Evolutionary conservation across 2,797 vertebrate species (phyloP).

Genomic region (Graptemys geographica): DNA sequence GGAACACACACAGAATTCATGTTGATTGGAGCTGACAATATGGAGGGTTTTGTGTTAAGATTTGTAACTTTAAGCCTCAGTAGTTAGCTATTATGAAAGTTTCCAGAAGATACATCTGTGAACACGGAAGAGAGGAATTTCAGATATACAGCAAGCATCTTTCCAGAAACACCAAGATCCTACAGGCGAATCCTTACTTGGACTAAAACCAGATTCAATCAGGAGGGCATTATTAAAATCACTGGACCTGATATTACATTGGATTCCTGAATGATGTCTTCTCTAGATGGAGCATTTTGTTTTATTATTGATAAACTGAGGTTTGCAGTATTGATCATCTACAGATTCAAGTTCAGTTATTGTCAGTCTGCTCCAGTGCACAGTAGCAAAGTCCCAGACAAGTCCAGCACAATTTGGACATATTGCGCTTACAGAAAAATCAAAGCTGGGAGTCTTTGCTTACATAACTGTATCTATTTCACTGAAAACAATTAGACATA

Average conservation of each 20-base stretch:
- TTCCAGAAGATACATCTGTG: neutral
- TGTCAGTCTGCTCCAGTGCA: neutral
- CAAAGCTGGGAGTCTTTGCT: neutral
- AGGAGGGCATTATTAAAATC: neutral
- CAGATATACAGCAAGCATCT: neutral
- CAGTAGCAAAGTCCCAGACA: neutral
- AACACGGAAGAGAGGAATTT: constrained; percentile 22
- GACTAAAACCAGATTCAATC: neutral
- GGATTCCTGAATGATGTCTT: neutral
- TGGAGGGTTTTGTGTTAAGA: constrained; percentile 9
- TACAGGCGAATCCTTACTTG: neutral
- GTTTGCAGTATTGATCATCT: neutral
- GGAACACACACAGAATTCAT: constrained; percentile 11
- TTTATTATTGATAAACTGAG: neutral
- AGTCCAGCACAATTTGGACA: neutral
- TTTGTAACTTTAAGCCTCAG: neutral
- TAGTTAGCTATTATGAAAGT: constrained; percentile 35
- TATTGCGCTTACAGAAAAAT: neutral
- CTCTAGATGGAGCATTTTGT: neutral
- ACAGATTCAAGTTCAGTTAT: neutral
- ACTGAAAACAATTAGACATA: neutral
- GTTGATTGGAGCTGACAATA: neutral
- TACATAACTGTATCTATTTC: neutral
- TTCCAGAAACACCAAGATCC: constrained; percentile 42
- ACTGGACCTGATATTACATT: neutral